These are phyloP conservation scores for Indicator indicator DNA, from an alignment of 2,113 vertebrate species.

Conservation along the genomic window DNA sequence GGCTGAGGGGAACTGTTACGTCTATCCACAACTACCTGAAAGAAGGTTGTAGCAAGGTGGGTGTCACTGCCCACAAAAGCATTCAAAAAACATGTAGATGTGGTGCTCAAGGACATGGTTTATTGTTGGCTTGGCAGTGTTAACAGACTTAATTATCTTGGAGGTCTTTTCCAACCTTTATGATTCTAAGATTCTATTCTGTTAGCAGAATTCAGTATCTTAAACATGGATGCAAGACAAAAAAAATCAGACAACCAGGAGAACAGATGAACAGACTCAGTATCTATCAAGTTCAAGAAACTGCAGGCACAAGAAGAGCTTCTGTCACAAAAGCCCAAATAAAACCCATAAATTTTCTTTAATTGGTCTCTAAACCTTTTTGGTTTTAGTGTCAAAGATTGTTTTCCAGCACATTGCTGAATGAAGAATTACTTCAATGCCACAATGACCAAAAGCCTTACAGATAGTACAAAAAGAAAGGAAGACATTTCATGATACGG, in stretches of 20 bases:
- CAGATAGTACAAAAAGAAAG: background rate
- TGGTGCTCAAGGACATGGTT: no score
- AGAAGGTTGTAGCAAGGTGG: no score
- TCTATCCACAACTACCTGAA: no score
- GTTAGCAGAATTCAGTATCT: background rate
- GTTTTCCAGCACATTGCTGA: background rate
- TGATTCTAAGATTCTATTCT: no score
- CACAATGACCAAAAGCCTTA: background rate
- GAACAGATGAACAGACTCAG: background rate
- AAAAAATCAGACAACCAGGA: background rate
- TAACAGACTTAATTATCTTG: no score
- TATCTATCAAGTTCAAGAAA: background rate
- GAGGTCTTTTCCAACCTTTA: no score
- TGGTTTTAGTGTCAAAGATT: background rate
- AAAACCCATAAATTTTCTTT: background rate
- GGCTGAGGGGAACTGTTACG: no score
- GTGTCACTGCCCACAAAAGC: no score
- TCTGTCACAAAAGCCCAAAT: background rate
- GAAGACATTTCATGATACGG: background rate
- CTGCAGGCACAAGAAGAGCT: background rate
- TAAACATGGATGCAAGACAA: background rate
- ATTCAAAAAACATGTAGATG: no score
- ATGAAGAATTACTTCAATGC: background rate
- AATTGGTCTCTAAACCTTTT: background rate
- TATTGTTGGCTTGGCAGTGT: no score